These are phyloP conservation scores for Pteronura brasiliensis DNA, from an alignment of 2,113 vertebrate genomes.

Conservation along the genomic window DNA sequence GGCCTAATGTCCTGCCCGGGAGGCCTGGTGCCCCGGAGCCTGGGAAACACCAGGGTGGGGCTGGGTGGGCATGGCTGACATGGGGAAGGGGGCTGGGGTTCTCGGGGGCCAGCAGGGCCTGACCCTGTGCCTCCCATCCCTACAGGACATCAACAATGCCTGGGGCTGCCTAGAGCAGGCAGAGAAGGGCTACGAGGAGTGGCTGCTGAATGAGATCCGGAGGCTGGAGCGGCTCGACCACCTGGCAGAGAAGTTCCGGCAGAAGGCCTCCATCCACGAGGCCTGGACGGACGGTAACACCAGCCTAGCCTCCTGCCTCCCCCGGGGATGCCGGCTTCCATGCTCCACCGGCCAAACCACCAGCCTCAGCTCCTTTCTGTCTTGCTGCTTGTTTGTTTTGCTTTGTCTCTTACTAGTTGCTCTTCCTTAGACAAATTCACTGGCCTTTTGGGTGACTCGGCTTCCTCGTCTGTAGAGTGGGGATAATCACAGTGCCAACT, in stretches of 20 bases:
- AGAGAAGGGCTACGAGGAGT: conserved; percentile 98
- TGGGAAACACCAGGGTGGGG: not conserved
- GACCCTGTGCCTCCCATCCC: not conserved
- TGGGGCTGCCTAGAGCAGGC: conserved; percentile 96
- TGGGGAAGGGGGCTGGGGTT: not conserved
- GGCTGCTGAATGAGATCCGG: conserved; percentile 98
- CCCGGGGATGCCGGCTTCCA: not conserved
- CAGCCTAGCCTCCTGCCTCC: not conserved
- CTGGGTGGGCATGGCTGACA: not conserved
- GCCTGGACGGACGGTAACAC: conserved; percentile 96
- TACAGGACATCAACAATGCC: conserved; percentile 95
- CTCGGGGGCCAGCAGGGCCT: not conserved
- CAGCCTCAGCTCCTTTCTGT: not conserved
- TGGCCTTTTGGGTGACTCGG: not conserved
- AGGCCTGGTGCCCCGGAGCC: not conserved
- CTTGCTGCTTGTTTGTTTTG: not conserved
- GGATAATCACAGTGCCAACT: not conserved
- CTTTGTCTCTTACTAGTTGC: not conserved
- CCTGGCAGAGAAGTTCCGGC: conserved; percentile 97
- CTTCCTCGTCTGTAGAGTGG: not conserved
- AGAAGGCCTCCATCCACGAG: conserved; percentile 98
- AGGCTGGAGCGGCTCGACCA: conserved; percentile 97
- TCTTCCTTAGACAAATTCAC: not conserved
- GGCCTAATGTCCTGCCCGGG: not conserved
- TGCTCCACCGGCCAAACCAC: fast-evolving